phyloP scores from a whole-genome alignment of 2,888 invertebrate species.

The Fissipunctia ypsillon region DNA sequence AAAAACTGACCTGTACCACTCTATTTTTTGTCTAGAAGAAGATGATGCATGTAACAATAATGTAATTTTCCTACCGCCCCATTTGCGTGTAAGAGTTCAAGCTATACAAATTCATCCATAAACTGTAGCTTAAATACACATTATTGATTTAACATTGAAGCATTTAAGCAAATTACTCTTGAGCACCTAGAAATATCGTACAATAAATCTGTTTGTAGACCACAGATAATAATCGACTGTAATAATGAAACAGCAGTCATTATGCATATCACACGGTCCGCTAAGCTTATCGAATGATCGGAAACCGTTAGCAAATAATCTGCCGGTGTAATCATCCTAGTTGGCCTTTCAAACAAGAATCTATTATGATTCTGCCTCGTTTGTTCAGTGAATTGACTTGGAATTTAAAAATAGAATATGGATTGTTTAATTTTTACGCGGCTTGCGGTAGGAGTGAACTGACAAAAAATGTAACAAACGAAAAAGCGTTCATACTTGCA shows the following conservation, averaged over 20 bases:
- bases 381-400: neutral
- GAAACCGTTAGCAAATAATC: constrained; percentile 39
- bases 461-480: too few relatives aligned
- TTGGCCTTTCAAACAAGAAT: constrained; percentile 21
- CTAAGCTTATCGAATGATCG: constrained; percentile 37
- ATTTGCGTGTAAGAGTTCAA: neutral
- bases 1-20: too few relatives aligned
- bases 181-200: neutral
- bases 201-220: constrained; percentile 19
- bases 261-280: constrained; percentile 34
- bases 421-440: too few relatives aligned
- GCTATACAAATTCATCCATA: neutral
- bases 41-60: neutral
- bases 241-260: constrained; percentile 39
- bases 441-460: too few relatives aligned
- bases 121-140: neutral
- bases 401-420: too few relatives aligned
- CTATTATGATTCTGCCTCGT: neutral
- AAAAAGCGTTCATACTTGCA: too few relatives aligned
- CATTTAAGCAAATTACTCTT: constrained; percentile 12
- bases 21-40: too few relatives aligned
- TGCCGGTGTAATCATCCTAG: constrained; percentile 24
- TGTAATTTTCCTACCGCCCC: neutral
- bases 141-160: neutral
- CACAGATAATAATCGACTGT: constrained; percentile 29